Conservation (phyloP, 2,888 invertebrate species). For the Serripes groenlandicus region DNA sequence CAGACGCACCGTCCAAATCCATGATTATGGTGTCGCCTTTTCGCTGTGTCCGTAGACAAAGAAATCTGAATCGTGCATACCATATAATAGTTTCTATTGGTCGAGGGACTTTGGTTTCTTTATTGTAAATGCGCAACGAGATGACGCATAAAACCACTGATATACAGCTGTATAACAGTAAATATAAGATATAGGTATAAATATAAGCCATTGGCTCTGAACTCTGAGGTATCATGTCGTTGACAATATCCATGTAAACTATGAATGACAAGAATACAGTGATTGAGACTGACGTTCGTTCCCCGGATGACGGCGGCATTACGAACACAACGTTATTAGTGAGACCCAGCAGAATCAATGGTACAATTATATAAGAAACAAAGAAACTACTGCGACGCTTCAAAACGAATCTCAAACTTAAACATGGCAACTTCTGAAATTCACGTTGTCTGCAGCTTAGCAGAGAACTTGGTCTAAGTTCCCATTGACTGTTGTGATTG, state of each 20-base stretch:
- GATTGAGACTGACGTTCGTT: slow-evolving; percentile 50
- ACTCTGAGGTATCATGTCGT: slow-evolving; percentile 55
- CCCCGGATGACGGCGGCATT: slow-evolving; percentile 57
- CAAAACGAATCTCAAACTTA: not conserved
- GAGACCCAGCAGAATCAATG: slow-evolving; percentile 44
- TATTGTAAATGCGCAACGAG: slow-evolving; percentile 52
- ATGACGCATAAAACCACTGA: slow-evolving; percentile 41
- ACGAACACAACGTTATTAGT: slow-evolving; percentile 54
- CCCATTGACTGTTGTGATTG: slow-evolving; percentile 25
- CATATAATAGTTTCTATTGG: not conserved
- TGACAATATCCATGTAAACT: slow-evolving; percentile 61
- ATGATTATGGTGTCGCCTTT: not conserved
- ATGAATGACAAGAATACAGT: slow-evolving; percentile 58
- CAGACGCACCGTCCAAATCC: not conserved
- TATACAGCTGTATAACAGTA: slow-evolving; percentile 39
- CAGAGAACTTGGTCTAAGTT: slow-evolving; percentile 9
- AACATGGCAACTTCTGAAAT: not conserved
- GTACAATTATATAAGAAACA: slow-evolving; percentile 50
- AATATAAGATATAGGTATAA: slow-evolving; percentile 51
- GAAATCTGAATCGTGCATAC: not conserved
- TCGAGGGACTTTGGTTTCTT: slow-evolving; percentile 14
- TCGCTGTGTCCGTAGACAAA: not conserved
- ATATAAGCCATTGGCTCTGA: slow-evolving; percentile 54
- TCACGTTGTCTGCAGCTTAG: not conserved
- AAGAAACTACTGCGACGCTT: slow-evolving; percentile 26